Evolutionary conservation across 2,888 invertebrate species (phyloP).

Genomic region (Aspidiotus destructor): DNA sequence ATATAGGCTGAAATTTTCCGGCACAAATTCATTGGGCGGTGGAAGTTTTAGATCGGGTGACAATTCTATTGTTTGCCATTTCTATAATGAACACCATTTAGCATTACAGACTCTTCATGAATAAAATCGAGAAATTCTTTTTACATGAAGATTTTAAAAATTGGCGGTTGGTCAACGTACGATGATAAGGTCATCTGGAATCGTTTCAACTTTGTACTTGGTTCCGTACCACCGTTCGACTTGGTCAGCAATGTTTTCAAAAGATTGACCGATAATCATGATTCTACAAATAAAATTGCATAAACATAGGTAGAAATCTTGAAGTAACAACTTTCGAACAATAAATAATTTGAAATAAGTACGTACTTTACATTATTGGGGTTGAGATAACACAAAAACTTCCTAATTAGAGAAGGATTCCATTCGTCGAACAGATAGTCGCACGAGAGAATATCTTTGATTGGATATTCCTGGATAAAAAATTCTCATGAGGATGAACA

Average conservation of each 20-base stretch:
- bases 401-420: slow-evolving; percentile 70
- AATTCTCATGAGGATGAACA: not conserved
- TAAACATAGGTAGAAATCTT: too few relatives aligned
- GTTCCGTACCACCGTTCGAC: slow-evolving; percentile 88
- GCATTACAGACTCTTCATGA: too few relatives aligned
- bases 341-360: too few relatives aligned
- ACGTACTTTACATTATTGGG: slow-evolving; percentile 66
- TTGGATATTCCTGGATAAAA: slow-evolving; percentile 55
- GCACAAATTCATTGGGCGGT: slow-evolving; percentile 82
- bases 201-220: slow-evolving; percentile 63
- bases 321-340: too few relatives aligned
- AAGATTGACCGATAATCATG: slow-evolving; percentile 67
- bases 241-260: slow-evolving; percentile 56
- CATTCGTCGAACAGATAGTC: slow-evolving; percentile 72
- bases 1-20: slow-evolving; percentile 64
- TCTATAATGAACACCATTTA: slow-evolving; percentile 41
- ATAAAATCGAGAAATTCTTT: too few relatives aligned
- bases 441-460: slow-evolving; percentile 69
- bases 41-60: slow-evolving; percentile 64
- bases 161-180: slow-evolving; percentile 46
- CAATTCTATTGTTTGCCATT: slow-evolving; percentile 58
- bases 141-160: too few relatives aligned
- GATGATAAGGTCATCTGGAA: slow-evolving; percentile 54
- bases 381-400: slow-evolving; percentile 58
- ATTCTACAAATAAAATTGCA: slow-evolving; percentile 44